Conservation (phyloP, 2,113 vertebrate species). For the Pseudolaguvia tuberculata region DNA sequence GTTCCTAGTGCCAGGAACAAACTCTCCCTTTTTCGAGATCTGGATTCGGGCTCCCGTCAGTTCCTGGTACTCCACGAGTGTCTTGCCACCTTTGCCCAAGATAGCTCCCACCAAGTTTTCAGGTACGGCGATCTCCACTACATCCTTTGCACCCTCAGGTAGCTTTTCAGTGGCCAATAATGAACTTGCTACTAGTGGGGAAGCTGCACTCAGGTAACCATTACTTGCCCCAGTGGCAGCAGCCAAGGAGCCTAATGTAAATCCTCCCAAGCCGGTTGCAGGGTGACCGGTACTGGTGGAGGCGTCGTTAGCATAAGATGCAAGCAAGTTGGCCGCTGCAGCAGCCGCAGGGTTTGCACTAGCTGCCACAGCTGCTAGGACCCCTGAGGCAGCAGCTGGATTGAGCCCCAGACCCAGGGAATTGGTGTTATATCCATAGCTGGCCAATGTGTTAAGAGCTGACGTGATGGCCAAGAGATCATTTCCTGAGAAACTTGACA, state of each 20-base stretch:
- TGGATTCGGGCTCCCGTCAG: conserved; percentile 90
- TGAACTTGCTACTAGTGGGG: conserved; percentile 78
- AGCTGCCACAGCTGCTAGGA: conserved; percentile 81
- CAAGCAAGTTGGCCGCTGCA: conserved; percentile 83
- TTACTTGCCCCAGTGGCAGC: conserved; percentile 80
- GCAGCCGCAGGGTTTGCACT: conserved; percentile 85
- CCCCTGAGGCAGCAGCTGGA: conserved; percentile 82
- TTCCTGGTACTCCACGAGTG: conserved; percentile 94
- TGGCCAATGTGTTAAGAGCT: conserved; percentile 89
- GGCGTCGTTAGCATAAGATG: conserved; percentile 84
- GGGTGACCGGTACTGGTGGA: conserved; percentile 70
- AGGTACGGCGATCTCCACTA: conserved; percentile 89
- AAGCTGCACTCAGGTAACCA: conserved; percentile 81
- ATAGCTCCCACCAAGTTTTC: conserved; percentile 93
- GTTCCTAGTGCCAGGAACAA: conserved; percentile 91
- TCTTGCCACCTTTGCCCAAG: conserved; percentile 91
- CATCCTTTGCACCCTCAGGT: conserved; percentile 83
- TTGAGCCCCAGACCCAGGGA: conserved; percentile 86
- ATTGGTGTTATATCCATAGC: conserved; percentile 93
- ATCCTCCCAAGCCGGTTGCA: conserved; percentile 72
- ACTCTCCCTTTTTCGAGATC: conserved; percentile 95
- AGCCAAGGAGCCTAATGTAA: conserved; percentile 80
- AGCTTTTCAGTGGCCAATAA: conserved; percentile 85
- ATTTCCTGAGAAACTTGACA: conserved; percentile 86
- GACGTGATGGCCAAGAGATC: conserved; percentile 89